A percentile compares a stretch with the other conserved stretches of the same genome.
Conservation (phyloP, 2,797 vertebrate species). For the Muscicapa comitata region DNA sequence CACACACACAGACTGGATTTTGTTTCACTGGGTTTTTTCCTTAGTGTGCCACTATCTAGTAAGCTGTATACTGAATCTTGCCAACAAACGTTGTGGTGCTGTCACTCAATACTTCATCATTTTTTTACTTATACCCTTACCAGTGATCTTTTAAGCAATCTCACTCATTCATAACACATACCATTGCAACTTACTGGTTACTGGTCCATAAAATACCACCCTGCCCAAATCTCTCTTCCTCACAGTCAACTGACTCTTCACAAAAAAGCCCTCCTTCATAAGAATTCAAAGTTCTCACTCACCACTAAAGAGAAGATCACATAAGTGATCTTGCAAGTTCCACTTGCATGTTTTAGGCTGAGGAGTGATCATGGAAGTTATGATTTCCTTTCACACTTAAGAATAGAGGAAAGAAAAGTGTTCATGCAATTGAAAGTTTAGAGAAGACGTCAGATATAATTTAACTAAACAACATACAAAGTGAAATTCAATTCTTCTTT, state of each 20-base stretch:
- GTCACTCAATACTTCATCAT: neutral
- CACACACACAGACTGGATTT: neutral
- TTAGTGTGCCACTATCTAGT: neutral
- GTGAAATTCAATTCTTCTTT: neutral
- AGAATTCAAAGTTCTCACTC: neutral
- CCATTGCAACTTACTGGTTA: neutral
- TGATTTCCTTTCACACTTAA: neutral
- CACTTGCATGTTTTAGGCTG: neutral
- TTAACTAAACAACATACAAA: neutral
- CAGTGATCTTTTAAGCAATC: neutral
- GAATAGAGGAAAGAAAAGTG: neutral
- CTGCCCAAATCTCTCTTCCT: neutral
- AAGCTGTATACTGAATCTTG: neutral
- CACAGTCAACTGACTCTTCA: neutral
- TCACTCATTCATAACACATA: neutral
- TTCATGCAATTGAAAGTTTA: neutral
- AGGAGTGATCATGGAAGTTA: neutral
- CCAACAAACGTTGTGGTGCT: rapidly evolving
- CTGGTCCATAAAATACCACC: neutral
- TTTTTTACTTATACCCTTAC: neutral
- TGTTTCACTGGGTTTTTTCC: neutral
- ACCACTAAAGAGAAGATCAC: neutral
- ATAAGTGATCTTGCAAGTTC: neutral
- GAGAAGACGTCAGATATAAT: neutral
- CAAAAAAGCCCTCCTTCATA: neutral